Conservation (phyloP, 2,113 vertebrate genomes). For the Microcebus ravelobensis region DNA sequence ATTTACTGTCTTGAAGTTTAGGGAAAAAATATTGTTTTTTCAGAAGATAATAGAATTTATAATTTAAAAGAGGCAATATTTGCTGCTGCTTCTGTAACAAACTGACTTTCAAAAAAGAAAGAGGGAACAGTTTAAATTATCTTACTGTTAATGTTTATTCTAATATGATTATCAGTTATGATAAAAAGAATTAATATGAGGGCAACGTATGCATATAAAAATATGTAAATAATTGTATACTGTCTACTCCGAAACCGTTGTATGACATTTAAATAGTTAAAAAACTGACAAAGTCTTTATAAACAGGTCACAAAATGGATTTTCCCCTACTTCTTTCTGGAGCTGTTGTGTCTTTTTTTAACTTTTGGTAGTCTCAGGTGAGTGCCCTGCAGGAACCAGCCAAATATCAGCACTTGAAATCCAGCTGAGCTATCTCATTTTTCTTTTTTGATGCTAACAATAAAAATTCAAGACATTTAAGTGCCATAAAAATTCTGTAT, state of each 20-base stretch:
- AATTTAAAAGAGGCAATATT: slow-evolving; percentile 23
- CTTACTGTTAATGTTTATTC: neutral
- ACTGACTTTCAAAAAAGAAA: neutral
- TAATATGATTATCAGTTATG: neutral
- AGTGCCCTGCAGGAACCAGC: neutral
- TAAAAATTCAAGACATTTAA: neutral
- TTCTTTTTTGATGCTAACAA: neutral
- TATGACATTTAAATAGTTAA: neutral
- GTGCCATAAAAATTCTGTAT: neutral
- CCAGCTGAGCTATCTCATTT: neutral
- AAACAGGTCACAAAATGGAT: neutral
- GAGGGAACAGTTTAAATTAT: neutral
- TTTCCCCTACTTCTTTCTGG: neutral
- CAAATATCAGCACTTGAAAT: neutral
- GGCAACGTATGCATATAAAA: neutral
- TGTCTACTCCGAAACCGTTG: neutral
- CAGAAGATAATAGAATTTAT: neutral
- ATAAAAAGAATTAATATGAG: neutral
- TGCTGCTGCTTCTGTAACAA: neutral
- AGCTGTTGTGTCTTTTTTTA: neutral
- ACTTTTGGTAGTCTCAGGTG: neutral
- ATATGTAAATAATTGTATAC: neutral
- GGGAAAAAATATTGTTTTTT: slow-evolving; percentile 4
- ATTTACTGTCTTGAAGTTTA: neutral
- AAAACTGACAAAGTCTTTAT: neutral